Evolutionary conservation across 2,113 vertebrate genomes (phyloP), one percentile per base, ranked within the genome.

Genomic region (Poicephalus meyeri): DNA sequence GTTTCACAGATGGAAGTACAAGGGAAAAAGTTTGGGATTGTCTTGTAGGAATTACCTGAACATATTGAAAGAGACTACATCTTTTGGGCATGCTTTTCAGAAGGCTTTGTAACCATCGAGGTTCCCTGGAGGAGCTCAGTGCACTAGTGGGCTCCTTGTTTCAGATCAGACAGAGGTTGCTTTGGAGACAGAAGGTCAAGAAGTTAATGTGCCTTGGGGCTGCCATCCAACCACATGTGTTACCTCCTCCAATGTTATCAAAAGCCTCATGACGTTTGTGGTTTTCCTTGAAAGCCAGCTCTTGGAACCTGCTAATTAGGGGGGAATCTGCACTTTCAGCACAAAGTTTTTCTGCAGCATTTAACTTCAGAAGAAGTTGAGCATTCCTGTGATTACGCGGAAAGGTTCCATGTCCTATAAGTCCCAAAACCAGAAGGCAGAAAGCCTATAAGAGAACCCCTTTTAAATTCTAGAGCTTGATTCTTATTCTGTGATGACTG

Each of bases 181-280:
- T 41, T 15, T 5, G n/a, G 85, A 82, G 47, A 25, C 20, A 14
- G 55, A 39, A 91, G 92, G 94, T 90, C 79, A 89, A 46, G 88
- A 25, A 73, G 71, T 80, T n/a, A 47, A 39, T 14, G 53, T 7
- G 21, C 65, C 39, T 35, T 0, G 1, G 88, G 56, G 70, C 86
- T 77, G 79, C 88, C 47, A 10, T 85, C 11, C 49, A 7, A 5
- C 2, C 1, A 1, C 28, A 17, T 1, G 1, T 28, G 21, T 33
- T 49, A 8, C 31, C 20, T 47, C 53, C 16, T 10, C 4, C 53
- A 24, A 1, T 1, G 31, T 24, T 16, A 52, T 21, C 4, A 1
- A 14, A 71, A 41, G 17, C 49, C 65, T 68, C 3, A 0, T 41
- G 64, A 31, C 53, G 37, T 66, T 55, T 70, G 90, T 63, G 26